A percentile compares a stretch with the other conserved stretches of the same genome.
These are phyloP conservation scores for Elysia chlorotica DNA, from an alignment of 1,140 invertebrate species.

Conservation along the genomic window DNA sequence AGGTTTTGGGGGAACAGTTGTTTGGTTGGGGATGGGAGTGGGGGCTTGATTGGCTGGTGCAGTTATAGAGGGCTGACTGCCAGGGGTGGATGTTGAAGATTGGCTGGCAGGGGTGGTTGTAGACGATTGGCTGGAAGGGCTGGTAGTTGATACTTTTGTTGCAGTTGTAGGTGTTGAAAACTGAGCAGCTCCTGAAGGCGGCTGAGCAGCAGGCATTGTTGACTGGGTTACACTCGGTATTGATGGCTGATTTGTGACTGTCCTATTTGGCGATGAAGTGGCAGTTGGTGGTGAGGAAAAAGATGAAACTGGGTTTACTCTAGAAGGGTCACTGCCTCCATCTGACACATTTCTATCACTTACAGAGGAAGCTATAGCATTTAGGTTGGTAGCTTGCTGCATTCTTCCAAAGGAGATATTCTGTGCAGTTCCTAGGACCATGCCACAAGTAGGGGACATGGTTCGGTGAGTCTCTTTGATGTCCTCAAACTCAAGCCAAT, in stretches of 20 bases:
- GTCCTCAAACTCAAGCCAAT: conserved; percentile 28
- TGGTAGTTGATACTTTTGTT: background rate
- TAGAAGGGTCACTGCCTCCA: background rate
- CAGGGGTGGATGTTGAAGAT: no score
- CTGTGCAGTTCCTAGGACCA: no score
- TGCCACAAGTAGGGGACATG: conserved; percentile 26
- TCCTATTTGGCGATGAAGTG: no score
- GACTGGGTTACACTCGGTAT: background rate
- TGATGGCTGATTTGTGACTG: no score
- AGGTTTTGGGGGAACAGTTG: background rate
- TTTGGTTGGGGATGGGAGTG: background rate
- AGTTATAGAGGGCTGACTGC: background rate
- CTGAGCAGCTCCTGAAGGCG: background rate
- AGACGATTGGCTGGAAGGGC: background rate
- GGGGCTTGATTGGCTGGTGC: background rate
- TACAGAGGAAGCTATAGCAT: background rate
- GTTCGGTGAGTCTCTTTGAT: conserved; percentile 24
- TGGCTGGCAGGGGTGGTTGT: background rate
- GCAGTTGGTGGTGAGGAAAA: background rate
- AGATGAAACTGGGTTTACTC: background rate
- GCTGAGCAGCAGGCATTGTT: background rate
- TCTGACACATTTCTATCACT: background rate
- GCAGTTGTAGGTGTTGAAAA: background rate
- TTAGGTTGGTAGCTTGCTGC: conserved; percentile 21
- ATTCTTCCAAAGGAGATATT: background rate